Conservation (phyloP, 2,113 vertebrate genomes). For the Chionodraco myersi region DNA sequence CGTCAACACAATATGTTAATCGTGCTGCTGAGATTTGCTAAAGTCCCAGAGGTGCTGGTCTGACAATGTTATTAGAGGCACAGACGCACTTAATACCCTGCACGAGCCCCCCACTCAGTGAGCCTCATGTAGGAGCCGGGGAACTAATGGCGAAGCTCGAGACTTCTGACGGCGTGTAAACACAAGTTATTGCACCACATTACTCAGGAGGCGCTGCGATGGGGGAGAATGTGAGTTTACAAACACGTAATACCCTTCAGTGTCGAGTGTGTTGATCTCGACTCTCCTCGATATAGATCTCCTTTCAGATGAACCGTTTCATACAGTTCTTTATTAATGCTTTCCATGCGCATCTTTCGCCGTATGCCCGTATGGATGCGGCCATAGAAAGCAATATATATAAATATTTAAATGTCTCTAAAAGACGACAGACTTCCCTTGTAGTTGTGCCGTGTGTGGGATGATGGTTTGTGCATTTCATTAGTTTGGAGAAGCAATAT, state of each 20-base stretch:
- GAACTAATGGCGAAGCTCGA: constrained; percentile 67
- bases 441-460: too few relatives aligned
- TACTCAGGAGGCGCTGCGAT: constrained; percentile 50
- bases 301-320: constrained; percentile 9
- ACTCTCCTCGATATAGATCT: not conserved
- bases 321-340: not conserved
- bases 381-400: too few relatives aligned
- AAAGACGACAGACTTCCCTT: too few relatives aligned
- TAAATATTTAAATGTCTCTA: too few relatives aligned
- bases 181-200: constrained; percentile 44
- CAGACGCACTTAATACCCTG: constrained; percentile 78
- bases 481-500: too few relatives aligned
- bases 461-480: too few relatives aligned
- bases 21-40: constrained; percentile 65
- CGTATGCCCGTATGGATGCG: too few relatives aligned
- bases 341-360: too few relatives aligned
- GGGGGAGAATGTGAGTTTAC: constrained; percentile 40
- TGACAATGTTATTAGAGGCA: constrained; percentile 78
- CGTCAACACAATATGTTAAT: constrained; percentile 85
- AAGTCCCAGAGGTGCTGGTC: constrained; percentile 59
- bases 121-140: constrained; percentile 64
- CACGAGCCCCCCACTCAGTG: constrained; percentile 50
- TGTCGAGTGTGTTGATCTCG: constrained; percentile 31
- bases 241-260: constrained; percentile 50
- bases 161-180: constrained; percentile 66